Evolutionary conservation across 2,888 invertebrate species (phyloP).

Genomic region (Papilio elwesi): DNA sequence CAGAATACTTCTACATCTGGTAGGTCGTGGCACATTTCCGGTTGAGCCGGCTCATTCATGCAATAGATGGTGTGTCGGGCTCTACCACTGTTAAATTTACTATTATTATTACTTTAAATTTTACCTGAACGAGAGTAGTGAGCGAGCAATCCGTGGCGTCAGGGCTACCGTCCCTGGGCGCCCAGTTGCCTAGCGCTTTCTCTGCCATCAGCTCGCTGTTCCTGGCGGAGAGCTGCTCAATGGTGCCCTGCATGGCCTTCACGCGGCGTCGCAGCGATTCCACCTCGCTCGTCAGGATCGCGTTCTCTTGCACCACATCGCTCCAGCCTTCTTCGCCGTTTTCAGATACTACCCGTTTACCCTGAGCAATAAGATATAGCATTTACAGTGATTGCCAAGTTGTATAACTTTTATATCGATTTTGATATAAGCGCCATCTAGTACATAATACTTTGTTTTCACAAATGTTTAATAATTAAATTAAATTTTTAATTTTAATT

Average conservation of each 20-base stretch:
- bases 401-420: no score
- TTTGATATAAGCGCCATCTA: no score
- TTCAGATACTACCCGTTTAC: slow-evolving; percentile 93
- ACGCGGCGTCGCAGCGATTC: slow-evolving; percentile 93
- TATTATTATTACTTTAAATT: no score
- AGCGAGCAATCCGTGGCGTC: slow-evolving; percentile 73
- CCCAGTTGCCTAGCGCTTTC: slow-evolving; percentile 88
- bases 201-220: slow-evolving; percentile 93
- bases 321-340: slow-evolving; percentile 95
- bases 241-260: slow-evolving; percentile 97
- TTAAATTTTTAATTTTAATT: not conserved
- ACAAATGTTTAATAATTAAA: no score
- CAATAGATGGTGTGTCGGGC: no score
- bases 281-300: slow-evolving; percentile 94
- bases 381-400: no score
- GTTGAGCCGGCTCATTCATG: no score
- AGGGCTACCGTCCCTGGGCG: slow-evolving; percentile 69
- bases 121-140: slow-evolving; percentile 82
- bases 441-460: not conserved
- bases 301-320: slow-evolving; percentile 98
- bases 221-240: slow-evolving; percentile 92
- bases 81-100: no score
- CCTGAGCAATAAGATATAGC: slow-evolving; percentile 77
- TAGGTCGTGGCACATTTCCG: no score
- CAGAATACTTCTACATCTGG: no score